Base-by-base conservation (phyloP, 2,797 vertebrate species). In the Petrocephalus sullivani region DNA sequence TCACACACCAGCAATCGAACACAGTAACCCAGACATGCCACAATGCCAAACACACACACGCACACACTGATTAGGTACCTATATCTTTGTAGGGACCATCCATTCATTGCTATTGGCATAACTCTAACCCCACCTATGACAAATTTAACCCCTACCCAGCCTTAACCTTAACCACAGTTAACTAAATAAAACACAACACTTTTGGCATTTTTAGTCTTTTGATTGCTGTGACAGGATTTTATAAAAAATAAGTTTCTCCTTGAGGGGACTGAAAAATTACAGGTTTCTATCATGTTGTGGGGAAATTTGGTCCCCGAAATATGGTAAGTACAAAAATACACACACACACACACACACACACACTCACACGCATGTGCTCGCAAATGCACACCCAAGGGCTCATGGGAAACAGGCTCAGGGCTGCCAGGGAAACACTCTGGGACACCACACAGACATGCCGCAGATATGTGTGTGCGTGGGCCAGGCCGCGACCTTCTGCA, bases 401-500 rank as follows among this genome's bases (percentile, higher is more conserved):
- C 89, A 96, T 97, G 41, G 4, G 28, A 97, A 98, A 98, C 97
- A 95, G 96, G 94, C 96, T 91, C 93, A 96, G 96, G 98, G 95
- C 97, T 91, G 96, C 93, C 61, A 90, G 95, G 98, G 98, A 99
- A 98, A 98, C 98, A 98, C 97, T 93, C 96, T 97, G 98, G 97
- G 97, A 97, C 94, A 96, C 94, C 93, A 95, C 93, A 97, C 97
- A 98, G 97, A 97, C 95, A 95, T 94, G 96, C 96, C 96, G 96
- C 94, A 98, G 98, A 99, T 99, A 98, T 99, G 97, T 98, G 97
- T 98, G 97, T 98, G 96, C 98, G 96, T 97, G 98, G 98, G 97
- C 97, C 93, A 92, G 97, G 97, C 97, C 97, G 93, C 96, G 97
- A 98, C 97, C 97, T 97, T 95, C 97, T 92, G 96, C 96, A 90